These are phyloP conservation scores for Podarcis lilfordi DNA, from an alignment of 2,797 vertebrate species.

Conservation along the genomic window DNA sequence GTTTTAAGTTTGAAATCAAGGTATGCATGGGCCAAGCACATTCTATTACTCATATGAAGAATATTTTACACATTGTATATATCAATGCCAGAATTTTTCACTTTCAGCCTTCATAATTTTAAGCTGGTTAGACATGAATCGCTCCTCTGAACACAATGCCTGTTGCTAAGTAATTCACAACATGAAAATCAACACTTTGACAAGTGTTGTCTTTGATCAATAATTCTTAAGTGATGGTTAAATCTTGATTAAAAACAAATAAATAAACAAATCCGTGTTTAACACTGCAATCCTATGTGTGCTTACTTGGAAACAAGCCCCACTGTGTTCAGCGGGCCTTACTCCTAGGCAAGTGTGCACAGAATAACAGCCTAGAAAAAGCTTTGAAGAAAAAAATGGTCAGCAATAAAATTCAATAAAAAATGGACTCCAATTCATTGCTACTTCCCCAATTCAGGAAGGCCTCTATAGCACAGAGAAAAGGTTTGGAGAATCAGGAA, in stretches of 20 bases:
- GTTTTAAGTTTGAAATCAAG: slow-evolving; percentile 14
- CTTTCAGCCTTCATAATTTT: slow-evolving; percentile 58
- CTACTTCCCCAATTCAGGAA: slow-evolving; percentile 52
- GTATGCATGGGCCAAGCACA: slow-evolving; percentile 45
- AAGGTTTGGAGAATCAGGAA: background rate
- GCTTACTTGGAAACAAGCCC: slow-evolving; percentile 45
- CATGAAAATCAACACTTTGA: slow-evolving; percentile 57
- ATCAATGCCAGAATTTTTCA: slow-evolving; percentile 66
- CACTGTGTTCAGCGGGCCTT: background rate
- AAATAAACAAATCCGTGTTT: background rate
- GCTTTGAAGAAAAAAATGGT: slow-evolving; percentile 39
- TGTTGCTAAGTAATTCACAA: slow-evolving; percentile 58
- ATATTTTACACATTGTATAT: slow-evolving; percentile 72
- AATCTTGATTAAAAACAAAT: background rate
- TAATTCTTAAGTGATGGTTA: slow-evolving; percentile 26
- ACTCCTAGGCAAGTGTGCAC: slow-evolving; percentile 26
- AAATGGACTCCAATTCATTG: slow-evolving; percentile 69
- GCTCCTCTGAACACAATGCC: slow-evolving; percentile 53
- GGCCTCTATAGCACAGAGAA: background rate
- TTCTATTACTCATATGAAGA: slow-evolving; percentile 48
- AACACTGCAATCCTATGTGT: slow-evolving; percentile 8
- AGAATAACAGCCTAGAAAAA: background rate
- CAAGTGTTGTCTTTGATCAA: slow-evolving; percentile 53
- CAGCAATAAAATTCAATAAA: slow-evolving; percentile 34
- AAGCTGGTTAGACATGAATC: slow-evolving; percentile 71